These are phyloP conservation scores for Piaya cayana DNA, from an alignment of 2,113 vertebrate species.

Conservation along the genomic window DNA sequence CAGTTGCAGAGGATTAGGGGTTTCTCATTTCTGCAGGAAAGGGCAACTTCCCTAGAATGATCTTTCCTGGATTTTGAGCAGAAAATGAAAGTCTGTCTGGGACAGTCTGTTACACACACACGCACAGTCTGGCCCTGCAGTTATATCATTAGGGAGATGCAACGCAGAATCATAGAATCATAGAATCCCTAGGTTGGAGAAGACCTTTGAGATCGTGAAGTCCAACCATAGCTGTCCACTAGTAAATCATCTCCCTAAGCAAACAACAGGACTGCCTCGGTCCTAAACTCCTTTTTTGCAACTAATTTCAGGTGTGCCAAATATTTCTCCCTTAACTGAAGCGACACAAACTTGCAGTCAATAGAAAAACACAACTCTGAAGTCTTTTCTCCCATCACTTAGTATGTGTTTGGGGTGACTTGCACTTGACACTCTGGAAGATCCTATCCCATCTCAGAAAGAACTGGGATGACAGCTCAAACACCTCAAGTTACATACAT, in stretches of 20 bases:
- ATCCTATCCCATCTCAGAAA: not conserved
- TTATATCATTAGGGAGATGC: not conserved
- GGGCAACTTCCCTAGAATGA: not conserved
- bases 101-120: not conserved
- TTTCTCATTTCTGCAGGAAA: not conserved
- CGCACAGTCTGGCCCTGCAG: not conserved
- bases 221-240: too few species aligned
- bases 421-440: not conserved
- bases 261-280: not conserved
- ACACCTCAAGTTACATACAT: not conserved
- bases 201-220: too few species aligned
- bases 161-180: not conserved
- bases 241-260: too few species aligned
- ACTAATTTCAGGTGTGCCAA: not conserved
- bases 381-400: not conserved
- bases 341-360: not conserved
- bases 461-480: not conserved
- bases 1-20: fast-evolving
- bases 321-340: not conserved
- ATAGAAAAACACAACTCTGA: not conserved
- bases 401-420: not conserved
- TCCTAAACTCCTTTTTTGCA: not conserved
- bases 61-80: not conserved
- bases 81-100: not conserved
- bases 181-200: too few species aligned